Evolutionary conservation across 2,888 invertebrate species (phyloP), one percentile per base, ranked within the genome.

Genomic region (Gibbula magus): DNA sequence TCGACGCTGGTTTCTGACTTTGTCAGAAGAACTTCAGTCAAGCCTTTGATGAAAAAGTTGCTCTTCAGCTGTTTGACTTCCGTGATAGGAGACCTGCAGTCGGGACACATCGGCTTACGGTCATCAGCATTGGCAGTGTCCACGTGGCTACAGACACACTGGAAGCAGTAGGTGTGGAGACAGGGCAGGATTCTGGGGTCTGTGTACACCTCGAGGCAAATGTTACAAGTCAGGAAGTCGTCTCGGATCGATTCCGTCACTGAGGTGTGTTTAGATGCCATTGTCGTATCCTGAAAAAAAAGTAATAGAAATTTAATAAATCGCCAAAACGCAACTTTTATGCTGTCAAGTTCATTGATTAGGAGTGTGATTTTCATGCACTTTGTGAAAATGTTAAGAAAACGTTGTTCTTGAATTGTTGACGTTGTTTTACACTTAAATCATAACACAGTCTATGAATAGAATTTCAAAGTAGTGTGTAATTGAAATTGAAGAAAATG

Each of bases 121-220:
- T n/a, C 32, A n/a, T 29, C 20, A 2, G 70, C 20, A 22, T 29
- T 8, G 3, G 35, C 13, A n/a, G 70, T 32, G 29, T 73, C 22
- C 18, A 35, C n/a, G 7, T 39, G 39, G 0, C 2, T 73, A 13
- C 45, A 35, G 10, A 73, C 10, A 35, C 70, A 73, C n/a, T 35
- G 35, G 39, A 45, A 32, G 35, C 70, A 73, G 22, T 32, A 73
- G 7, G 70, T 73, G 20, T 73, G 70, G 20, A 73, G 39, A n/a
- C 70, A 73, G 35, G 70, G 70, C 0, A 73, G 70, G 70, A 73
- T 73, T 39, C 45, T 73, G n/a, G 70, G 70, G n/a, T 45, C 18
- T 8, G 35, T 45, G 45, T 32, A 73, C 35, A 73, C 20, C 3
- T n/a, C 70, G n/a, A 10, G 61, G n/a, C 61, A 61, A 25, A 61